phyloP scores from a whole-genome alignment of 2,888 invertebrate species.

The Proisotoma minuta region DNA sequence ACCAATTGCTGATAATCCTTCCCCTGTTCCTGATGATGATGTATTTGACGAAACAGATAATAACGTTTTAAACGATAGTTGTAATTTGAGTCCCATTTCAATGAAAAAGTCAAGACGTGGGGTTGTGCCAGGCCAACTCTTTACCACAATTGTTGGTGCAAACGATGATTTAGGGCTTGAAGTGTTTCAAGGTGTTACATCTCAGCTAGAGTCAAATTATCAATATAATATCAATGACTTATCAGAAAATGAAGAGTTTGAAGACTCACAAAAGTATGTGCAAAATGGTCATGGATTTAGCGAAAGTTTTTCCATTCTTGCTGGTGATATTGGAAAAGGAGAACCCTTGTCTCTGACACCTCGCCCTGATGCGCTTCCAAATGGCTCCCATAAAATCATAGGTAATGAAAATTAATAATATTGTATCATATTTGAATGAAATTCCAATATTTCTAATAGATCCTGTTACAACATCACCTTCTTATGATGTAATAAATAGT shows the following conservation, averaged over 20 bases:
- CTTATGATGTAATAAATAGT: no score
- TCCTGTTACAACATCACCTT: no score
- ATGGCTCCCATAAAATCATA: no score
- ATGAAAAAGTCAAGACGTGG: constrained; percentile 14
- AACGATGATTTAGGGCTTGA: constrained; percentile 43
- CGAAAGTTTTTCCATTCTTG: not conserved
- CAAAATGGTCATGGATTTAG: not conserved
- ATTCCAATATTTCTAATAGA: no score
- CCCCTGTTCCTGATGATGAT: constrained; percentile 13
- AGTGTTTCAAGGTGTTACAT: constrained; percentile 41
- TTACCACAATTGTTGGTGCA: constrained; percentile 26
- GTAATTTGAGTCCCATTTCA: constrained; percentile 40
- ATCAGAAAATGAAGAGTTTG: no score
- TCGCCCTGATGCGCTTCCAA: no score
- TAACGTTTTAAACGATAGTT: constrained; percentile 25
- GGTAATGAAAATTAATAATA: no score
- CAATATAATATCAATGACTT: no score
- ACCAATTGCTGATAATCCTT: constrained; percentile 27
- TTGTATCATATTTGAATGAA: no score
- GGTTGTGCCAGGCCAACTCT: constrained; percentile 7
- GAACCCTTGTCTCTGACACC: not conserved
- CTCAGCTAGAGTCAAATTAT: constrained; percentile 23
- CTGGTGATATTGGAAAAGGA: not conserved
- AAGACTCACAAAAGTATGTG: not conserved
- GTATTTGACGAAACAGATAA: constrained; percentile 22